phyloP scores from a whole-genome alignment of 2,888 invertebrate genomes.

The Phania funesta region DNA sequence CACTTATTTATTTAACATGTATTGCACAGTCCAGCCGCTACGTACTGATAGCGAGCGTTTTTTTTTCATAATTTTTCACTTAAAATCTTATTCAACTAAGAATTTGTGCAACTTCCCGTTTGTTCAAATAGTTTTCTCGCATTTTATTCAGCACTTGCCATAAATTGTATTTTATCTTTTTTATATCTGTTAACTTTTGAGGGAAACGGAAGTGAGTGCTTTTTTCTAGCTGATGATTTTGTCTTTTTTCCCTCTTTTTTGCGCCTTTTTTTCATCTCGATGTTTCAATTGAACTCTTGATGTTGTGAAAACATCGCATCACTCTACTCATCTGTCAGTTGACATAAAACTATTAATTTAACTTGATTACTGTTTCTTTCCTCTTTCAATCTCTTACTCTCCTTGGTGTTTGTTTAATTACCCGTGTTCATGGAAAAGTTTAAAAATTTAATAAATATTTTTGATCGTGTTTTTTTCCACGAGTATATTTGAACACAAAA shows the following conservation, averaged over 20 bases:
- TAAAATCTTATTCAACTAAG: no score
- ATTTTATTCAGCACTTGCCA: not conserved
- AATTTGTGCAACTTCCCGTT: conserved; percentile 21
- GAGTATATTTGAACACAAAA: not conserved
- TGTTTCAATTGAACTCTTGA: conserved; percentile 55
- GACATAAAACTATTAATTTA: conserved; percentile 59
- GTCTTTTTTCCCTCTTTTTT: not conserved
- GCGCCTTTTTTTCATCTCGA: not conserved
- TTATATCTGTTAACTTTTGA: conserved; percentile 52
- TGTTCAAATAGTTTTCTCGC: no score
- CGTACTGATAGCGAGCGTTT: no score
- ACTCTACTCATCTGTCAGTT: conserved; percentile 35
- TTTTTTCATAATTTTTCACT: no score
- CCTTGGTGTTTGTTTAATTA: not conserved
- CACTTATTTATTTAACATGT: no score
- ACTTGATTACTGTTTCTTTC: conserved; percentile 37
- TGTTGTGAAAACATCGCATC: conserved; percentile 38
- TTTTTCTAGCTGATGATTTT: conserved; percentile 15
- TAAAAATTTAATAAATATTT: conserved; percentile 14
- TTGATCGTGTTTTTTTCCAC: not conserved
- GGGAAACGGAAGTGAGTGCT: conserved; percentile 51
- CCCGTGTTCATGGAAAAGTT: not conserved
- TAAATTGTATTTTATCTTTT: not conserved
- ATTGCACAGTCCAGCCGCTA: no score
- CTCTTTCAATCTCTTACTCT: not conserved